phyloP scores from a whole-genome alignment of 2,113 vertebrate genomes.

The Himantopus leucocephalus region DNA sequence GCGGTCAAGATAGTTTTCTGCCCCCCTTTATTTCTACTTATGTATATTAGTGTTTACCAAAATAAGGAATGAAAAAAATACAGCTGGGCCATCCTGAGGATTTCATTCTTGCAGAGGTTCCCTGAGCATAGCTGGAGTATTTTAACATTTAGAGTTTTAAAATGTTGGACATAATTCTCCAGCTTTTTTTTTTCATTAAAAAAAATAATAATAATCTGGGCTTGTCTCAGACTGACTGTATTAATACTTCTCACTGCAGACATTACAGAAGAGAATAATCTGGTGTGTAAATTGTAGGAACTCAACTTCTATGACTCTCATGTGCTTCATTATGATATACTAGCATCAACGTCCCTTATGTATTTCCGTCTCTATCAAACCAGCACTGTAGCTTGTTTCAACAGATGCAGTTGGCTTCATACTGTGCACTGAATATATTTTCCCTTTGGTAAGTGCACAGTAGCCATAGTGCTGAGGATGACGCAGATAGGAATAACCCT shows the following conservation, averaged over 20 bases:
- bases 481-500: not conserved
- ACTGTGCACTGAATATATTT: not conserved
- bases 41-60: not conserved
- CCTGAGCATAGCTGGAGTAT: not conserved
- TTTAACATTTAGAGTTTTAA: not conserved
- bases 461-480: not conserved
- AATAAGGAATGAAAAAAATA: not conserved
- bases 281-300: not conserved
- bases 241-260: not conserved
- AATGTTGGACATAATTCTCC: not conserved
- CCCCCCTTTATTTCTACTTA: not conserved
- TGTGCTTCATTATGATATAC: not conserved
- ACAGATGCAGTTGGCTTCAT: not conserved
- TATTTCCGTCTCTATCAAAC: not conserved
- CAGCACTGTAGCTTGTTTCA: not conserved
- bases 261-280: not conserved
- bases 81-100: not conserved
- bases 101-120: not conserved
- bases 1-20: not conserved
- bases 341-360: not conserved
- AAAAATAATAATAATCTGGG: not conserved
- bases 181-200: not conserved
- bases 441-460: not conserved
- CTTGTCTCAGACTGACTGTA: not conserved
- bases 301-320: not conserved